phyloP scores from a whole-genome alignment of 2,797 vertebrate species.

The Notoglanidium macrostoma region DNA sequence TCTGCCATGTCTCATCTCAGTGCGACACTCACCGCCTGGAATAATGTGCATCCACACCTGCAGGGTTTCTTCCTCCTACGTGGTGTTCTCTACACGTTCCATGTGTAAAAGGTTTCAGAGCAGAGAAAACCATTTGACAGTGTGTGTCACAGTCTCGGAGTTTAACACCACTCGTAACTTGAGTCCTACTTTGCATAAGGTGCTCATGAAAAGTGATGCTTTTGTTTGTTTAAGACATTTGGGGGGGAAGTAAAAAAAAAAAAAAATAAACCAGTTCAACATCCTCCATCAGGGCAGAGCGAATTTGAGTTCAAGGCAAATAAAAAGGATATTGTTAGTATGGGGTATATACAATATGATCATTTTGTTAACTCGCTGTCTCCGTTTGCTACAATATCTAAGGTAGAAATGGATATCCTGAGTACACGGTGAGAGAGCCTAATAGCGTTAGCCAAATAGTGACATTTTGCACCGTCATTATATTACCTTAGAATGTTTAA shows the following conservation, averaged over 20 bases:
- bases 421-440: neutral
- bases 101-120: neutral
- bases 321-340: neutral
- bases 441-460: neutral
- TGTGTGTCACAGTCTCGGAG: neutral
- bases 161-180: neutral
- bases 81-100: neutral
- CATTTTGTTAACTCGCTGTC: neutral
- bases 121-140: neutral
- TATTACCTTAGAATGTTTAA: neutral
- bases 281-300: neutral
- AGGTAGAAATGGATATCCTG: neutral
- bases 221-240: neutral
- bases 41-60: slow-evolving; percentile 65
- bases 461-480: neutral
- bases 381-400: neutral
- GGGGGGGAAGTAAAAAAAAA: neutral
- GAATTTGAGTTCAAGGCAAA: neutral
- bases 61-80: slow-evolving; percentile 43
- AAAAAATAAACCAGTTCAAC: neutral
- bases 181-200: neutral
- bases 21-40: slow-evolving; percentile 54
- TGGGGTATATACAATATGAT: neutral
- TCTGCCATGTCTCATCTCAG: slow-evolving; percentile 28
- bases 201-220: neutral